A percentile compares a stretch with the other conserved stretches of the same genome.
Conservation (phyloP, 2,888 invertebrate genomes). For the Sclerodermus sp. region DNA sequence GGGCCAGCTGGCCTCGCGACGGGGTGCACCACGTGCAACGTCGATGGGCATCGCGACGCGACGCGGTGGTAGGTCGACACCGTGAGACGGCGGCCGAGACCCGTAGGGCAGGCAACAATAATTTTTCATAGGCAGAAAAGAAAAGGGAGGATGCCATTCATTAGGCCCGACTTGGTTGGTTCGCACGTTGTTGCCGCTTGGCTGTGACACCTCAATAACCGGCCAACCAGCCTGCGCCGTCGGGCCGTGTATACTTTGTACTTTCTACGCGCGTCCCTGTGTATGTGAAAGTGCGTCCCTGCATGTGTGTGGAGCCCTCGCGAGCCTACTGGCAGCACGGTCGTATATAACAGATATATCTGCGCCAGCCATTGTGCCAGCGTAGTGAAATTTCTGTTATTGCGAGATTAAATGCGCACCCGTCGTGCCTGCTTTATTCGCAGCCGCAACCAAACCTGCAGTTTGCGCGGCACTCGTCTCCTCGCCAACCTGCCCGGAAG, state of each 20-base stretch:
- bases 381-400: constrained; percentile 48
- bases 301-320: constrained; percentile 17
- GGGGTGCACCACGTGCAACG: constrained; percentile 27
- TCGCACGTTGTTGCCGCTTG: constrained; percentile 55
- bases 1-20: constrained; percentile 38
- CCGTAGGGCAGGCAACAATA: constrained; percentile 43
- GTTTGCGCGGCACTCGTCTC: not conserved
- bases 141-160: constrained; percentile 54
- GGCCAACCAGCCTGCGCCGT: constrained; percentile 16
- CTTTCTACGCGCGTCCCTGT: too few relatives aligned
- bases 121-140: constrained; percentile 54
- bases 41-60: constrained; percentile 17
- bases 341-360: constrained; percentile 36
- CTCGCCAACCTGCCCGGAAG: too few relatives aligned
- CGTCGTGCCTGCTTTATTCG: constrained; percentile 9
- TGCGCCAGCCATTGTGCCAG: constrained; percentile 37
- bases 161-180: constrained; percentile 55
- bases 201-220: constrained; percentile 55
- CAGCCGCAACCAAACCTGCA: not conserved
- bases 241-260: too few relatives aligned
- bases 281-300: too few relatives aligned
- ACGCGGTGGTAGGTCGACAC: constrained; percentile 39
- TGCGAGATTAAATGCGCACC: constrained; percentile 43
- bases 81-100: constrained; percentile 26
- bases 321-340: constrained; percentile 13